Evolutionary conservation across 2,113 vertebrate genomes (phyloP), one percentile per base, ranked within the genome.

Genomic region (Oryzias woworae): DNA sequence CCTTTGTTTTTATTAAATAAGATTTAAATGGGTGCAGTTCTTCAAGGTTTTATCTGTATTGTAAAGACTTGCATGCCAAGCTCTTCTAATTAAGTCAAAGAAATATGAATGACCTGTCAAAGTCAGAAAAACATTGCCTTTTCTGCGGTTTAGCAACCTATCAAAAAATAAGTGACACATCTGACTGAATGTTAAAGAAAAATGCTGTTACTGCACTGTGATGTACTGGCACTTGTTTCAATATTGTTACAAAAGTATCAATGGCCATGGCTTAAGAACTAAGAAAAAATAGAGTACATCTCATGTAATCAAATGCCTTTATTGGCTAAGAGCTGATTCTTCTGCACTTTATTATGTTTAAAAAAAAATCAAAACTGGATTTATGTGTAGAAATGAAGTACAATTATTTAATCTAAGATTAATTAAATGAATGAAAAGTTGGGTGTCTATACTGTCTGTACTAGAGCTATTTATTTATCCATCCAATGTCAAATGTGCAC

Each of bases 251-350:
- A 58, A 47, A 36, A 22, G 47, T 61, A 59, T 54, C 49, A 59
- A 41, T 46, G 69, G 28, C 61, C 66, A 83, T 73, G 18, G 67
- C 73, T 82, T 75, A 69, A 82, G 20, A 51, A 64, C 56, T 51
- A 71, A 66, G 17, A n/a, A 31, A 20, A 48, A 46, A 13, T 51
- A 53, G 63, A 26, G 58, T 41, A 36, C 36, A 36, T 10, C 36
- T 36, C 36, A 36, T 28, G 1, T 12, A 36, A 36, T 36, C 36
- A 36, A 36, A 36, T 36, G 36, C 36, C 36, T 59, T 24, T 4
- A 14, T 2, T 16, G 24, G 13, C 52, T 45, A 12, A 6, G 0
- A 57, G 28, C 43, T 69, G 44, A 26, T 56, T 43, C 15, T 15
- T 22, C 24, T 14, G 16, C 17, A 63, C 20, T 23, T 58, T 36